Conservation (phyloP, 92 coral and sea anemone genomes). For the Galaxea fascicularis region DNA sequence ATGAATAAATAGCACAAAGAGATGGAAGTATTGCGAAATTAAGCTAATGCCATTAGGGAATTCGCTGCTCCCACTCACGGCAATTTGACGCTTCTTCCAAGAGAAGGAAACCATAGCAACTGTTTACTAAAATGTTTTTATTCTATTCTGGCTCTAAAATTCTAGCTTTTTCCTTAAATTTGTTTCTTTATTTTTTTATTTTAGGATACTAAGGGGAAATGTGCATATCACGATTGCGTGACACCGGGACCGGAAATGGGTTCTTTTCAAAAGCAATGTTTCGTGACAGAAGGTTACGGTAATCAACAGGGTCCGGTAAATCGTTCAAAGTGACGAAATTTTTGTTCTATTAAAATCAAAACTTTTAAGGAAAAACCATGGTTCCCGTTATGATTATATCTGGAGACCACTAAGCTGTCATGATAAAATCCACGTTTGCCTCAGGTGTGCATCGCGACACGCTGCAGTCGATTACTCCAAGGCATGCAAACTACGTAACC, state of each 20-base stretch:
- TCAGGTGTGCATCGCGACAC: neutral
- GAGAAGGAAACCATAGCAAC: no score
- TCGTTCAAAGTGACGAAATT: neutral
- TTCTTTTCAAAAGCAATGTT: neutral
- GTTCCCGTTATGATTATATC: neutral
- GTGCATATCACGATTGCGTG: constrained; percentile 16
- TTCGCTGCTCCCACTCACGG: no score
- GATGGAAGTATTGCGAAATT: neutral
- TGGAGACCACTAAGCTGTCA: neutral
- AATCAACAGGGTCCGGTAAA: neutral
- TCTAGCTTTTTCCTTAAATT: no score
- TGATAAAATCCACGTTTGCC: neutral
- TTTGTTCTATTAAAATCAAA: neutral
- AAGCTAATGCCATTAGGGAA: neutral
- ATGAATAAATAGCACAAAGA: neutral
- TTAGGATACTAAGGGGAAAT: neutral
- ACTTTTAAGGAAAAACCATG: neutral
- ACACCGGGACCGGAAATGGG: constrained; percentile 32
- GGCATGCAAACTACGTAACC: neutral
- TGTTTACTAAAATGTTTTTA: no score
- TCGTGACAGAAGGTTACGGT: neutral
- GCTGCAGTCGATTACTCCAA: neutral
- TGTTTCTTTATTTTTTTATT: neutral
- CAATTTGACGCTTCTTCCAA: no score
- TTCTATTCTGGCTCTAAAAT: no score